phyloP scores from a whole-genome alignment of 2,888 invertebrate species.

The Pemphredon lugubris region DNA sequence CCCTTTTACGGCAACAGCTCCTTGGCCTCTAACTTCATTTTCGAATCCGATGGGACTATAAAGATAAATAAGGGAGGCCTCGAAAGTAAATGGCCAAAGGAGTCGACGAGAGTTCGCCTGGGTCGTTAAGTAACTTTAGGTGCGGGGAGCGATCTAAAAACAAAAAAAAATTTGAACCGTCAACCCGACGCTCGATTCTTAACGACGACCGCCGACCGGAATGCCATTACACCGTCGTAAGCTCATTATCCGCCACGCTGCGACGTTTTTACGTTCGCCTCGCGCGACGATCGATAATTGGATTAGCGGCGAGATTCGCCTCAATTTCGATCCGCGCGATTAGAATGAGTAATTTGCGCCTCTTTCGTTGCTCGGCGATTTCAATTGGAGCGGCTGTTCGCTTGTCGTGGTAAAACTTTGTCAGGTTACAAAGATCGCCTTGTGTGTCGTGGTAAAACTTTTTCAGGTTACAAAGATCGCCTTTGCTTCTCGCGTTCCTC shows the following conservation, averaged over 20 bases:
- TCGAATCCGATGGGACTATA: constrained; percentile 63
- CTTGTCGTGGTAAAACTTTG: no score
- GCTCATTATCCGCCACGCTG: constrained; percentile 1
- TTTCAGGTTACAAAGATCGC: no score
- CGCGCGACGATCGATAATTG: not conserved
- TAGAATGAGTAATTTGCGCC: not conserved
- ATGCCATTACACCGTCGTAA: constrained; percentile 25
- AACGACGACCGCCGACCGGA: constrained; percentile 10
- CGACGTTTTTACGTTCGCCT: not conserved
- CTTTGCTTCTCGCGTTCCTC: not conserved
- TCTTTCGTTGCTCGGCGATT: not conserved
- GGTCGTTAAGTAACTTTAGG: constrained; percentile 37
- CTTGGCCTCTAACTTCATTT: constrained; percentile 40
- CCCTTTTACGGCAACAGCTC: constrained; percentile 53
- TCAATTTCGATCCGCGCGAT: not conserved
- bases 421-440: no score
- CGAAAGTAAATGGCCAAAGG: constrained; percentile 39
- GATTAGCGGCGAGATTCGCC: not conserved
- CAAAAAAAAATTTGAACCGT: not conserved
- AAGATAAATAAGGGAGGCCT: constrained; percentile 61
- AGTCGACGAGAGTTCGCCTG: constrained; percentile 23
- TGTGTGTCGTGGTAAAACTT: no score
- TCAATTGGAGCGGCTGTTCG: not conserved
- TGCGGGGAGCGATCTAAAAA: not conserved
- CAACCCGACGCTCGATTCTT: constrained; percentile 3